A percentile compares a stretch with the other conserved stretches of the same genome.
Conservation (phyloP, 2,797 vertebrate species). For the Streptopelia turtur region DNA sequence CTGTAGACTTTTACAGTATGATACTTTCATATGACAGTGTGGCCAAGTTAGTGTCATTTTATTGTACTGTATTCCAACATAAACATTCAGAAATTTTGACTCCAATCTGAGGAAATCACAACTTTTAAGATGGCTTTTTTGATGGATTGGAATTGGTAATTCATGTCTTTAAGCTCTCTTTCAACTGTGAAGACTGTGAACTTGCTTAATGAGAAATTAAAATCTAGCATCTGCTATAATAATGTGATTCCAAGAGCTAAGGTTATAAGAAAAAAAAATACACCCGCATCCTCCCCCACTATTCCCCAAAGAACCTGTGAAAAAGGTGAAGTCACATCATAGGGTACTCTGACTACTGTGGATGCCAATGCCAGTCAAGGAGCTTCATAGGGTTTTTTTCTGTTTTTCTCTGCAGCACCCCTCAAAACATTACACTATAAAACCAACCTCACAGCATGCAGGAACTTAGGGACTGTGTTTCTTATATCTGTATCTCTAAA, state of each 20-base stretch:
- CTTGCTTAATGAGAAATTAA: not conserved
- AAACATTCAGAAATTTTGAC: not conserved
- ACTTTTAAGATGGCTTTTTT: not conserved
- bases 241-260: not conserved
- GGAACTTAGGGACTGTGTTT: not conserved
- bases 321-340: not conserved
- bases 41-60: not conserved
- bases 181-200: not conserved
- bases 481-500: not conserved
- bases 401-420: not conserved
- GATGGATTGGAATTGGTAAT: not conserved
- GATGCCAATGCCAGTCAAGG: not conserved
- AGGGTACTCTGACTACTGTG: not conserved
- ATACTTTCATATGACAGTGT: not conserved
- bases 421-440: not conserved
- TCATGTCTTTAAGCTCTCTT: not conserved
- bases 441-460: not conserved
- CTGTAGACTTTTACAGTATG: not conserved
- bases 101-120: not conserved
- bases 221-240: not conserved
- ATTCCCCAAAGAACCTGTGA: not conserved
- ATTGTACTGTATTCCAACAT: not conserved
- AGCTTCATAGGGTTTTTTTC: not conserved
- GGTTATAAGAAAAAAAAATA: not conserved
- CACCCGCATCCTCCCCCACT: rapidly evolving